Evolutionary conservation across 2,888 invertebrate species (phyloP).

Genomic region (Lepidochitona cinerea): DNA sequence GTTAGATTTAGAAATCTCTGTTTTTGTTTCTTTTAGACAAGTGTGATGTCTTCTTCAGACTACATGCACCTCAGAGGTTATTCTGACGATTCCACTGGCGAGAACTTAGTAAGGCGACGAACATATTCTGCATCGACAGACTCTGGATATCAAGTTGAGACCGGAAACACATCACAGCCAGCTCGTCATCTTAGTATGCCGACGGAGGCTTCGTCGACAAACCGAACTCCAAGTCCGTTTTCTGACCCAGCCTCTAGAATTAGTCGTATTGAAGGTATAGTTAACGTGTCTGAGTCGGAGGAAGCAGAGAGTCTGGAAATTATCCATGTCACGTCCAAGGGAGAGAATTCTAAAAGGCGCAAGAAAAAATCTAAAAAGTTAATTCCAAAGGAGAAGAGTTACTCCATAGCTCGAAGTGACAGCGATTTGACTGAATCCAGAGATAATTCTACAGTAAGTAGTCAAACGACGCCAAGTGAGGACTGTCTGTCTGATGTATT

Average conservation of each 20-base stretch:
- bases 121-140: slow-evolving; percentile 36
- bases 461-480: neutral
- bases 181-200: neutral
- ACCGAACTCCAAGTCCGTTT: neutral
- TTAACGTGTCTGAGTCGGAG: slow-evolving; percentile 17
- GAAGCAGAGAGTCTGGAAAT: slow-evolving; percentile 37
- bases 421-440: neutral
- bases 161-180: neutral
- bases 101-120: no score
- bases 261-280: slow-evolving; percentile 24
- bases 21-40: neutral
- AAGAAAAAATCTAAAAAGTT: slow-evolving; percentile 26
- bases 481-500: neutral
- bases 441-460: neutral
- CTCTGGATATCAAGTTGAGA: slow-evolving; percentile 41
- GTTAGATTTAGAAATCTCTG: neutral
- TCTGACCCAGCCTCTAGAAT: slow-evolving; percentile 10
- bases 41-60: neutral
- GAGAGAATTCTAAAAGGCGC: slow-evolving; percentile 22
- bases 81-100: neutral
- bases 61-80: neutral
- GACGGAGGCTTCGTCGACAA: neutral
- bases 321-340: slow-evolving; percentile 40
- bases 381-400: neutral
- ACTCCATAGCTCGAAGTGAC: neutral